Conservation (phyloP, 2,888 invertebrate genomes). For the Alcis repandata region DNA sequence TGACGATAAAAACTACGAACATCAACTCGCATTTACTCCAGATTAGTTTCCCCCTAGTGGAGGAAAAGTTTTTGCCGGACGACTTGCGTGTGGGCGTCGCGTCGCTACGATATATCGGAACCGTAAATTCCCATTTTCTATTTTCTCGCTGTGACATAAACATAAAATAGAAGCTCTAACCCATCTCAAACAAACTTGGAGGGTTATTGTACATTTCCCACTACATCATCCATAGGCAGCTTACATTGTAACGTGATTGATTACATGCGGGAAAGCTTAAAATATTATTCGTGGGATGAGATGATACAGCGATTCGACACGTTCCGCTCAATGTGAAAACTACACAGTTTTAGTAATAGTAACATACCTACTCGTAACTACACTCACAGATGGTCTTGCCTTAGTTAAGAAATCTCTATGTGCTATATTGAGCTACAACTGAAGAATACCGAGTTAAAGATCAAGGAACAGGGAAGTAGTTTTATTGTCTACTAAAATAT, state of each 20-base stretch:
- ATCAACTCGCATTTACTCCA: constrained; percentile 14
- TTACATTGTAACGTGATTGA: constrained; percentile 13
- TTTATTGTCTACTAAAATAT: not conserved
- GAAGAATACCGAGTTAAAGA: not conserved
- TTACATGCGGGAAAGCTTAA: constrained; percentile 7
- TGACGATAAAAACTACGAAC: constrained; percentile 19
- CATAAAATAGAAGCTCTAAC: not conserved
- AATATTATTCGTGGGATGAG: constrained; percentile 10
- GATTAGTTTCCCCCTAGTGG: constrained; percentile 20
- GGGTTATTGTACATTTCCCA: constrained; percentile 2
- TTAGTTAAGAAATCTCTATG: too few relatives aligned
- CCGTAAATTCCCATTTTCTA: constrained; percentile 26
- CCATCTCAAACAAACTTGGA: not conserved
- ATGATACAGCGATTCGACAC: constrained; percentile 7
- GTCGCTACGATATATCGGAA: constrained; percentile 3
- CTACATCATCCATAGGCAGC: not conserved
- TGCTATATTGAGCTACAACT: not conserved
- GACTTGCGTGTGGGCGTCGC: constrained; percentile 15
- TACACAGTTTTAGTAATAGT: not conserved
- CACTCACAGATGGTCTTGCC: too few relatives aligned
- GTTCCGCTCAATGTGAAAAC: not conserved
- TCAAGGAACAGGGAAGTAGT: constrained; percentile 7
- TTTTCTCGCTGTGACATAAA: constrained; percentile 9
- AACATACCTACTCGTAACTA: too few relatives aligned
- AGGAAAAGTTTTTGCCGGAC: constrained; percentile 17